phyloP scores from a whole-genome alignment of 2,797 vertebrate species.

The Pterois miles region DNA sequence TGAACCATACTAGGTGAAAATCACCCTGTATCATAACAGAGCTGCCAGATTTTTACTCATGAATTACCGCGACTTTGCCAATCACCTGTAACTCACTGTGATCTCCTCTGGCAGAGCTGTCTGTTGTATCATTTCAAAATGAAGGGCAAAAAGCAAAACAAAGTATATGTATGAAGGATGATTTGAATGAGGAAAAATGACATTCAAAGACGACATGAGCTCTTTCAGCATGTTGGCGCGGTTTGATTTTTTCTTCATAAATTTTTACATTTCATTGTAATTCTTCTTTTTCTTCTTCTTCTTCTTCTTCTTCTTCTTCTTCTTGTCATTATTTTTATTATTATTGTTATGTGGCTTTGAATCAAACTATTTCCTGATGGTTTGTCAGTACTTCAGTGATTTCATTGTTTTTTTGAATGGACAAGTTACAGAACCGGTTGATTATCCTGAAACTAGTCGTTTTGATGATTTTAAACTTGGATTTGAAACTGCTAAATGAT shows the following conservation, averaged over 20 bases:
- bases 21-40: background rate
- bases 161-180: background rate
- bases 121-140: conserved; percentile 6
- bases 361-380: background rate
- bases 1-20: conserved; percentile 16
- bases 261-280: background rate
- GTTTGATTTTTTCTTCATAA: background rate
- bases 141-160: conserved; percentile 14
- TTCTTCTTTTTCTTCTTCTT: no score
- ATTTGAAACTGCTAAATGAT: background rate
- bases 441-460: background rate
- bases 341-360: background rate
- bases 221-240: background rate
- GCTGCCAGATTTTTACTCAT: conserved; percentile 37
- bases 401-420: background rate
- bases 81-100: conserved; percentile 26
- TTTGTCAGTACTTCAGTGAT: background rate
- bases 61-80: conserved; percentile 46
- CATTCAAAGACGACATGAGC: background rate
- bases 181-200: background rate
- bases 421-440: background rate
- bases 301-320: no score
- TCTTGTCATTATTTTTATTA: no score
- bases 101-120: conserved; percentile 35
- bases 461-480: background rate